Evolutionary conservation across 1,140 invertebrate species (phyloP).

Genomic region (Zaprionus inermis): DNA sequence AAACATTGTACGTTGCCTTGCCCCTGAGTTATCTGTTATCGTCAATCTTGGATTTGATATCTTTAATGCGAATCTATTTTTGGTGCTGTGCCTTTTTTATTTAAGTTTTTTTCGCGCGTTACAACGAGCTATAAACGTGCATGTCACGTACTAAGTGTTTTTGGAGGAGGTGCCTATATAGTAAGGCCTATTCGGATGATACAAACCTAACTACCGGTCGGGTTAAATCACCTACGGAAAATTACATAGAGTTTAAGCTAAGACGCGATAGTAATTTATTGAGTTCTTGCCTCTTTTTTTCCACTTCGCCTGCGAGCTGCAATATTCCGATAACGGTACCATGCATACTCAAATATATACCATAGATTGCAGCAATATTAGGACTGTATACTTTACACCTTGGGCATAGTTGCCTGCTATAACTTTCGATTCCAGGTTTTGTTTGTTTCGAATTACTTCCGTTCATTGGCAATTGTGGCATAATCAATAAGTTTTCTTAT

Average conservation of each 20-base stretch:
- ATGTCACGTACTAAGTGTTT: slow-evolving; percentile 28
- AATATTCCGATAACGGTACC: slow-evolving; percentile 27
- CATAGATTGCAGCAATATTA: slow-evolving; percentile 3
- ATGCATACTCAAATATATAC: background rate
- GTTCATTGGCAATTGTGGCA: slow-evolving; percentile 38
- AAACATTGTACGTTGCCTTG: slow-evolving; percentile 17
- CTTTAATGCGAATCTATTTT: slow-evolving; percentile 41
- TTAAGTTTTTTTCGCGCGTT: slow-evolving; percentile 7
- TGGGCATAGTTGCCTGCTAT: no score
- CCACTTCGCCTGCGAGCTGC: slow-evolving; percentile 1
- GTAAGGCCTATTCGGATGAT: background rate
- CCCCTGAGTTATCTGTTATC: slow-evolving; percentile 14
- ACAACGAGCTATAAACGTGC: slow-evolving; percentile 5
- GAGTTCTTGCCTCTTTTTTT: slow-evolving; percentile 2
- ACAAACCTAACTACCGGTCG: slow-evolving; percentile 28
- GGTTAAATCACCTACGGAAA: slow-evolving; percentile 19
- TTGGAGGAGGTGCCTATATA: slow-evolving; percentile 8
- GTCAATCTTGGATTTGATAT: slow-evolving; percentile 27
- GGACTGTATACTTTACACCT: slow-evolving; percentile 25
- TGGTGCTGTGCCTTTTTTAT: slow-evolving; percentile 17
- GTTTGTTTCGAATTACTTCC: slow-evolving; percentile 32
- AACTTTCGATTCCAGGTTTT: slow-evolving; percentile 31
- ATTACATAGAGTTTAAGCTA: slow-evolving; percentile 10
- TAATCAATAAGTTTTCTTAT: slow-evolving; percentile 34
- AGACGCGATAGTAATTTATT: slow-evolving; percentile 19